Conservation (phyloP, 2,797 vertebrate genomes). For the Acanthiza pusilla region DNA sequence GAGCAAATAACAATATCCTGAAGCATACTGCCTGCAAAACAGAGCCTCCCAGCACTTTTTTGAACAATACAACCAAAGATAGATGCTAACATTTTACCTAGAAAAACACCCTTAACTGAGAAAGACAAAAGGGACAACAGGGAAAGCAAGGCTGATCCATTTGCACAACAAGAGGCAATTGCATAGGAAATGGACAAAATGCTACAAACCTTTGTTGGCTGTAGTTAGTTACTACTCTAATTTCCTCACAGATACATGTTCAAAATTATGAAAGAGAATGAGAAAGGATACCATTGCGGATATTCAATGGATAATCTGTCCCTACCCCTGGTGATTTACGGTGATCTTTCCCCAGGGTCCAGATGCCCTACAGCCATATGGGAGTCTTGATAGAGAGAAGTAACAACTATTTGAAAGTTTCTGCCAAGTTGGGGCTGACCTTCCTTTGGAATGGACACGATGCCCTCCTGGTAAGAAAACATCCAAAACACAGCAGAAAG, state of each 20-base stretch:
- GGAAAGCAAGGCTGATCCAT: background rate
- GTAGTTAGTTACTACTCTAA: background rate
- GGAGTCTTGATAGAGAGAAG: conserved; percentile 78
- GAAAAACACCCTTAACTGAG: background rate
- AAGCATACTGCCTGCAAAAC: background rate
- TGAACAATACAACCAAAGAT: background rate
- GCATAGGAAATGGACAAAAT: background rate
- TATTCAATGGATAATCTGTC: background rate
- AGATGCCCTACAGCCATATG: conserved; percentile 77
- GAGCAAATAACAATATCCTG: background rate
- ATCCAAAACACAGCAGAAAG: background rate
- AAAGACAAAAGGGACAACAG: background rate
- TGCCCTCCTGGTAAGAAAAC: conserved; percentile 78
- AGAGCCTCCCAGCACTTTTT: background rate
- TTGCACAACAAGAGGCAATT: background rate
- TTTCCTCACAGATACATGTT: background rate
- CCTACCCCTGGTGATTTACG: background rate
- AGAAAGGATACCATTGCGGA: background rate
- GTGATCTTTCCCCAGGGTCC: conserved; percentile 64
- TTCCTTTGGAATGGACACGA: conserved; percentile 82
- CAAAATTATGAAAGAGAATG: background rate
- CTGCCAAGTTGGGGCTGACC: conserved; percentile 77
- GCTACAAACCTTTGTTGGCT: background rate
- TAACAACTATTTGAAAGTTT: conserved; percentile 75
- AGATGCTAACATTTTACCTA: background rate